Evolutionary conservation across 2,113 vertebrate species (phyloP).

Genomic region (Indicator indicator): DNA sequence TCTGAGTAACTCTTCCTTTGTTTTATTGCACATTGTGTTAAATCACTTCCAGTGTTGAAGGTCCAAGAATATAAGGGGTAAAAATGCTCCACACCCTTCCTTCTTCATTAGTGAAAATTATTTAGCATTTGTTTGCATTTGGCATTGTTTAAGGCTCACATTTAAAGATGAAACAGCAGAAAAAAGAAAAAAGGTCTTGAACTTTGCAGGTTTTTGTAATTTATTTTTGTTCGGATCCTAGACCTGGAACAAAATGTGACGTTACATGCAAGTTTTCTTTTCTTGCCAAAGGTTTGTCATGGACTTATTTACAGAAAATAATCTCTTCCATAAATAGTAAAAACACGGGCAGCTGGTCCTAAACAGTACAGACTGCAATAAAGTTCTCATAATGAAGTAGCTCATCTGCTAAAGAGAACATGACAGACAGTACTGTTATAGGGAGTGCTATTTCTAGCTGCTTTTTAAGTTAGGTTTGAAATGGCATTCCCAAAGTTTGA

Average conservation of each 20-base stretch:
- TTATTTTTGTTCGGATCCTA: conserved; percentile 51
- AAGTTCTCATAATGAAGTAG: background rate
- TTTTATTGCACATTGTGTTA: conserved; percentile 53
- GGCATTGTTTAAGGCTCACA: background rate
- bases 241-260: conserved; percentile 60
- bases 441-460: background rate
- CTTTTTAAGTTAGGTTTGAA: background rate
- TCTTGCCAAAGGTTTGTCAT: conserved; percentile 49
- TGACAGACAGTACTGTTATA: background rate
- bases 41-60: conserved; percentile 33
- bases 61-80: conserved; percentile 44
- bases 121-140: conserved; percentile 56
- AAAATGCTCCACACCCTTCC: conserved; percentile 31
- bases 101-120: conserved; percentile 33
- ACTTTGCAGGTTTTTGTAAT: conserved; percentile 19
- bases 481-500: background rate
- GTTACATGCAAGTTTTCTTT: conserved; percentile 38
- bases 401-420: background rate
- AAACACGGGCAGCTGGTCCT: conserved; percentile 24
- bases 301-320: conserved; percentile 62
- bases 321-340: conserved; percentile 65
- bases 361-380: background rate
- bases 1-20: conserved; percentile 70
- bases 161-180: conserved; percentile 16
- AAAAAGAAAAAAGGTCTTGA: background rate